These are phyloP conservation scores for Leptobrachium leishanense DNA, from an alignment of 2,113 vertebrate genomes.

Conservation along the genomic window DNA sequence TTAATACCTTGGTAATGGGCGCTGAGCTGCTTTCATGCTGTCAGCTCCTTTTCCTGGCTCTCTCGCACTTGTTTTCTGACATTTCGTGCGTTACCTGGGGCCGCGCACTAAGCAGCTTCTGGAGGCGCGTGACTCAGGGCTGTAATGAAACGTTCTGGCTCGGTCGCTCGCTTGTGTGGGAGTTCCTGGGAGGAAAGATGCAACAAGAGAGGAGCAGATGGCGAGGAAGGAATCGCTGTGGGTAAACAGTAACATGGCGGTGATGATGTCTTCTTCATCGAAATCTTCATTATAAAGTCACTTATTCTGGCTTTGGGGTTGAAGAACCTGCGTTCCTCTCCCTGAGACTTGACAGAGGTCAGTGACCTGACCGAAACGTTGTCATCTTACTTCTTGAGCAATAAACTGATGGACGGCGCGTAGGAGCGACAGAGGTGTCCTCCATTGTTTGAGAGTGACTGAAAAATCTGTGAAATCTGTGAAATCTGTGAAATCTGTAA, in stretches of 20 bases:
- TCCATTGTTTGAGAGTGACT: no score
- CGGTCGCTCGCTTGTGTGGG: background rate
- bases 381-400: no score
- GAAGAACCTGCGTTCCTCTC: no score
- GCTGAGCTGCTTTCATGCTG: background rate
- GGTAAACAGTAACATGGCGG: background rate
- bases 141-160: constrained; percentile 6
- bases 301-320: no score
- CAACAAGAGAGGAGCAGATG: background rate
- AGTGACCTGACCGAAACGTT: no score
- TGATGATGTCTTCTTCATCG: background rate
- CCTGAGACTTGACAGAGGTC: no score
- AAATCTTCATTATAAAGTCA: background rate
- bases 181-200: constrained; percentile 12
- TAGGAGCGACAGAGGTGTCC: no score
- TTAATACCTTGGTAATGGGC: background rate
- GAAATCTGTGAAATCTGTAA: no score
- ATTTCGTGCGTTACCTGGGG: constrained; percentile 4
- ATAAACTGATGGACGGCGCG: no score
- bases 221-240: background rate
- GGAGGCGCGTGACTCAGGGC: background rate
- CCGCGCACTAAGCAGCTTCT: background rate
- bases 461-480: no score
- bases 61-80: background rate
- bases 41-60: background rate